Evolutionary conservation across 2,888 invertebrate genomes (phyloP).

Genomic region (Rosalia funebris): DNA sequence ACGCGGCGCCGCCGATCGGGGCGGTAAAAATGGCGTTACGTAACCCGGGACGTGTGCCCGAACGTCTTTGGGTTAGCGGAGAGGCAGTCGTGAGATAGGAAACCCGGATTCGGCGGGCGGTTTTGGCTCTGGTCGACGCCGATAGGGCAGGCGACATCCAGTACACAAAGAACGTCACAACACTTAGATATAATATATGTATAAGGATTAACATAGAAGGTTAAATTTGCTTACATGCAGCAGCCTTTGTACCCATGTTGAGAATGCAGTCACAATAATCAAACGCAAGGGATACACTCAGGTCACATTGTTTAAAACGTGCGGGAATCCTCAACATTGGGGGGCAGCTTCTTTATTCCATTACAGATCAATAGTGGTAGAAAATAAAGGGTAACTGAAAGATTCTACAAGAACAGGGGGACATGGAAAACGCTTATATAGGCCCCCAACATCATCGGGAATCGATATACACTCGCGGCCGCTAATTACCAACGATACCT

Average conservation of each 20-base stretch:
- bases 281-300: conserved; percentile 66
- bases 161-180: conserved; percentile 36
- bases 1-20: too few species aligned
- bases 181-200: conserved; percentile 31
- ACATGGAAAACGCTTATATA: conserved; percentile 59
- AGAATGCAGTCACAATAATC: conserved; percentile 67
- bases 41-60: too few species aligned
- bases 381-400: conserved; percentile 62
- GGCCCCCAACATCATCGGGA: conserved; percentile 57
- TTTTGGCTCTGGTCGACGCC: conserved; percentile 39
- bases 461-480: conserved; percentile 55
- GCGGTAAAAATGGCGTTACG: too few species aligned
- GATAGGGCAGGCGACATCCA: conserved; percentile 24
- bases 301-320: conserved; percentile 67
- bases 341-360: conserved; percentile 64
- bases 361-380: conserved; percentile 63
- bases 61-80: too few species aligned
- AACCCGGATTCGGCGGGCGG: conserved; percentile 15
- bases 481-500: conserved; percentile 49
- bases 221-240: conserved; percentile 82
- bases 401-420: conserved; percentile 62
- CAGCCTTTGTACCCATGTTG: conserved; percentile 93
- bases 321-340: conserved; percentile 66
- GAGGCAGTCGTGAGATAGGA: too few species aligned
- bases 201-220: conserved; percentile 47